phyloP scores from a whole-genome alignment of 1,140 invertebrate species.

The Oncopeltus fasciatus region DNA sequence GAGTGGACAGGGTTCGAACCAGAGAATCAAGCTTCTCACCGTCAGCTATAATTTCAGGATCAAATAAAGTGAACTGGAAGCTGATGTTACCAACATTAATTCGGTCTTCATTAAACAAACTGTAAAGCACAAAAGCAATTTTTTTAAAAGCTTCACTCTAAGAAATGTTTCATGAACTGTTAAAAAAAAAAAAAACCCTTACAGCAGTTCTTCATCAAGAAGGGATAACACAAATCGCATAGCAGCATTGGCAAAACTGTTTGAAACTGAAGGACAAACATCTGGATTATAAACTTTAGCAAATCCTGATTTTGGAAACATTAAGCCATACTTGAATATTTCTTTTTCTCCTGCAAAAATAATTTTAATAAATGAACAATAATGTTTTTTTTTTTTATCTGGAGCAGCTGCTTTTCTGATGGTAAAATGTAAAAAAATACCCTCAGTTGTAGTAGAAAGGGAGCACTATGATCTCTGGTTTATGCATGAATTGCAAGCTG shows the following conservation, averaged over 20 bases:
- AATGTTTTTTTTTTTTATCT: not conserved
- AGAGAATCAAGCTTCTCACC: not conserved
- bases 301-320: not conserved
- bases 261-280: not conserved
- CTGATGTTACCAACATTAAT: not conserved
- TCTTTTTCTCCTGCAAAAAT: not conserved
- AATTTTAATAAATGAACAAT: too few species aligned
- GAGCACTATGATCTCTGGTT: too few species aligned
- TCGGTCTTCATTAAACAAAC: not conserved
- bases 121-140: too few species aligned
- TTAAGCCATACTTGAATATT: not conserved
- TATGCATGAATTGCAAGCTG: too few species aligned
- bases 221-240: not conserved
- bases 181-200: not conserved
- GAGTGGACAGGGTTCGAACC: not conserved
- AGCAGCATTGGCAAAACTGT: constrained; percentile 2
- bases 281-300: not conserved
- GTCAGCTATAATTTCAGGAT: not conserved
- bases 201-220: not conserved
- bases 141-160: not conserved
- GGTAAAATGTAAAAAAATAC: too few species aligned
- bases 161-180: not conserved
- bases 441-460: too few species aligned
- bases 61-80: not conserved
- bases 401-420: not conserved